Evolutionary conservation across 2,888 invertebrate species (phyloP).

Genomic region (Cybosia mesomella): DNA sequence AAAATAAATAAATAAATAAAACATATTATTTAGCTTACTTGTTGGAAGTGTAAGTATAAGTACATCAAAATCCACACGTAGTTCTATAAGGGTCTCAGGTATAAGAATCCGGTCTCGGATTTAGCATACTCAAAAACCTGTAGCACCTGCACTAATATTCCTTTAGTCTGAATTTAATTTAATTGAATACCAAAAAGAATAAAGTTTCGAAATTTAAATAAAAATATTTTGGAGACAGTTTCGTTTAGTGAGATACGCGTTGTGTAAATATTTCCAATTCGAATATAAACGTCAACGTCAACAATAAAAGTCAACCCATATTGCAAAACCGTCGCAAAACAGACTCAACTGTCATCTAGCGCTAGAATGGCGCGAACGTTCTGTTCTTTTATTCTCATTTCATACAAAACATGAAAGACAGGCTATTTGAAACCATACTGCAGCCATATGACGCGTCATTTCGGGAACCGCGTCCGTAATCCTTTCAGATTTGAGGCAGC

Average conservation of each 20-base stretch:
- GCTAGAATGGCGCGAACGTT: not conserved
- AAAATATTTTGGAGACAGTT: not conserved
- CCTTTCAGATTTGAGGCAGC: conserved; percentile 1
- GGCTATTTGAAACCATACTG: not conserved
- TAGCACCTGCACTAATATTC: too few relatives aligned
- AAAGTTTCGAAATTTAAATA: not conserved
- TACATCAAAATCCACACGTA: too few relatives aligned
- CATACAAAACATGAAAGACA: conserved; percentile 3
- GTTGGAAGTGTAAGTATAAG: too few relatives aligned
- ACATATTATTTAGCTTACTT: too few relatives aligned
- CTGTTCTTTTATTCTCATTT: not conserved
- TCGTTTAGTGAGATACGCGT: not conserved
- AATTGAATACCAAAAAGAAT: too few relatives aligned
- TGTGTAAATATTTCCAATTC: not conserved
- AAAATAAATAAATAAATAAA: too few relatives aligned
- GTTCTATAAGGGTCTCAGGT: too few relatives aligned
- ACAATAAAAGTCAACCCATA: not conserved
- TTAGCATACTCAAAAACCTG: too few relatives aligned
- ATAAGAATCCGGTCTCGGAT: too few relatives aligned
- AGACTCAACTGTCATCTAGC: not conserved
- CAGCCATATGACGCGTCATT: not conserved
- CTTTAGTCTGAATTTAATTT: too few relatives aligned
- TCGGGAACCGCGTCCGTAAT: not conserved
- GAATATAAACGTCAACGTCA: not conserved
- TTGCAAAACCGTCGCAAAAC: not conserved